Percentiles rank a stretch among this genome's conserved stretches.
phyloP scores from a whole-genome alignment of 2,797 vertebrate species.

The Sparidentex hasta region DNA sequence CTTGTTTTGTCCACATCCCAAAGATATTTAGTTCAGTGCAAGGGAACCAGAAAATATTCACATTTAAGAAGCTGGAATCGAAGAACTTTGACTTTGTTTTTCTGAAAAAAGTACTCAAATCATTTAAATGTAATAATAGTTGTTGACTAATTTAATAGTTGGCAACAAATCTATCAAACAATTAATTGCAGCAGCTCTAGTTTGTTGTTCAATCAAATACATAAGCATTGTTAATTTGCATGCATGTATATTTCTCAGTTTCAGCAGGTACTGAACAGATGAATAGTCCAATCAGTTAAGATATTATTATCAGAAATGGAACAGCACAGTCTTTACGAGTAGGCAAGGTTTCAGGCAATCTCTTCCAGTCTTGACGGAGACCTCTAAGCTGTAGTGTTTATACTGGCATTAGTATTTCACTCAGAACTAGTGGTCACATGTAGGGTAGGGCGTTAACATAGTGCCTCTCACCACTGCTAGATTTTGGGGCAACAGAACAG shows the following conservation, averaged over 20 bases:
- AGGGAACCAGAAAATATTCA: too few relatives aligned
- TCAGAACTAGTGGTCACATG: slow-evolving; percentile 36
- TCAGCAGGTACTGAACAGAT: background rate
- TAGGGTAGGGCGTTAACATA: slow-evolving; percentile 13
- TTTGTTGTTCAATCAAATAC: slow-evolving; percentile 3
- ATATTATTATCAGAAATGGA: background rate
- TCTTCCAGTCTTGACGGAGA: background rate
- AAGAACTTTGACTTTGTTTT: too few relatives aligned
- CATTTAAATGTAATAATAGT: too few relatives aligned
- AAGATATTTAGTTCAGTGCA: too few relatives aligned
- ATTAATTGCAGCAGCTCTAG: too few relatives aligned
- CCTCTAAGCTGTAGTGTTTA: slow-evolving; percentile 7
- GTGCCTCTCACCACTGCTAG: slow-evolving; percentile 32
- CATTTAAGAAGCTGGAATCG: too few relatives aligned
- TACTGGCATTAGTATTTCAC: slow-evolving; percentile 32
- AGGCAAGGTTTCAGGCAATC: background rate
- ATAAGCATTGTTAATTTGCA: background rate
- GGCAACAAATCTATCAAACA: too few relatives aligned
- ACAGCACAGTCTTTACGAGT: background rate
- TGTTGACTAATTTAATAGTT: too few relatives aligned
- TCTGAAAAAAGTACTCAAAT: too few relatives aligned
- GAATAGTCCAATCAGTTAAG: background rate
- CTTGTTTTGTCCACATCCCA: too few relatives aligned
- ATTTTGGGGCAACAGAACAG: slow-evolving; percentile 62
- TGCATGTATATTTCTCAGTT: slow-evolving; percentile 6